phyloP scores from a whole-genome alignment of 2,113 vertebrate genomes.

The Salvelinus fontinalis region DNA sequence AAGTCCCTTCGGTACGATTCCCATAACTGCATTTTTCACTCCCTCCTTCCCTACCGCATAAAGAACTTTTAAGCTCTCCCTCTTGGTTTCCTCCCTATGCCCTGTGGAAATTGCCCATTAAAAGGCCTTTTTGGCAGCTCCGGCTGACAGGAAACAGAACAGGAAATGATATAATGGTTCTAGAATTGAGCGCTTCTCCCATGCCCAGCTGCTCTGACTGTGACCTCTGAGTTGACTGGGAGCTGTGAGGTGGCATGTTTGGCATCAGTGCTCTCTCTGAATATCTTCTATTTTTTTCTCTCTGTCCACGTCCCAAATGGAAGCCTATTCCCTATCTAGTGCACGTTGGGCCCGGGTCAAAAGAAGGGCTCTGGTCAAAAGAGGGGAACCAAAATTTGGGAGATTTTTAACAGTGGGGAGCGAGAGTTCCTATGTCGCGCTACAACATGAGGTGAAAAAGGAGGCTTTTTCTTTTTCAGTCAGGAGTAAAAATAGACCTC shows the following conservation, averaged over 20 bases:
- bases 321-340: too few relatives aligned
- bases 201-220: slow-evolving; percentile 70
- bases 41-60: slow-evolving; percentile 30
- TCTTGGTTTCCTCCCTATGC: slow-evolving; percentile 61
- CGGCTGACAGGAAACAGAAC: slow-evolving; percentile 76
- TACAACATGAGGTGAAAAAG: background rate
- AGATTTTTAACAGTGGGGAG: background rate
- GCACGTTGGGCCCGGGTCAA: too few relatives aligned
- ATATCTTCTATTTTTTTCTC: too few relatives aligned
- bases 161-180: slow-evolving; percentile 83
- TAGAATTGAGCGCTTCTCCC: slow-evolving; percentile 70
- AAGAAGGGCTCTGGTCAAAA: too few relatives aligned
- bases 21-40: slow-evolving; percentile 76
- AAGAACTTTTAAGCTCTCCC: slow-evolving; percentile 43
- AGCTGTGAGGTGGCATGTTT: slow-evolving; percentile 28
- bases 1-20: slow-evolving; percentile 85
- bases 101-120: slow-evolving; percentile 78
- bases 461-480: slow-evolving; percentile 2
- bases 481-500: slow-evolving; percentile 30
- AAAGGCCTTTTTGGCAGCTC: slow-evolving; percentile 75
- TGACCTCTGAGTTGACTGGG: slow-evolving; percentile 61
- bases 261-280: slow-evolving; percentile 15
- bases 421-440: slow-evolving; percentile 1
- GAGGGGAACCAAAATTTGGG: too few relatives aligned
- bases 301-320: too few relatives aligned